Base-by-base conservation (phyloP, 2,888 invertebrate genomes). In the Nomada ruficornis region DNA sequence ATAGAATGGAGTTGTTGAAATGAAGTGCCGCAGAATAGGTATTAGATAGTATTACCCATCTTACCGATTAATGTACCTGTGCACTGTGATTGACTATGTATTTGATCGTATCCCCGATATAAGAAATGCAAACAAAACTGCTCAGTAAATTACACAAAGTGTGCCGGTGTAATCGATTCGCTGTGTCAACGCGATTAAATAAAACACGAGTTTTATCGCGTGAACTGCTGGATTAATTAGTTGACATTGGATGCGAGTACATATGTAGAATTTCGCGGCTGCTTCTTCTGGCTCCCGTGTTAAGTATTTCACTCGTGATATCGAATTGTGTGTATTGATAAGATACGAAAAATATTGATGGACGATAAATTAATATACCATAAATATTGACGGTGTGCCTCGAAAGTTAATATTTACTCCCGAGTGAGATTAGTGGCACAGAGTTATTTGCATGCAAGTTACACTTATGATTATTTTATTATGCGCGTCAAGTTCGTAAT, bases 111-210 rank as follows among this genome's bases (percentile, higher is more conserved):
- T 57, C 57, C 42, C 4, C 52, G 60, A 57, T 64, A 59, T 57
- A 57, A 77, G 64, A 72, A 77, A 72, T 72, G n/a, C 52, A 77
- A 65, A 65, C 65, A 65, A 72, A 72, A 7, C 36, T 36, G 64
- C 42, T 11, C 59, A 52, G 13, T 65, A 65, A 77, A 77, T 65
- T 72, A 64, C 64, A 44, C 64, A 23, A 59, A 65, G 59, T 50
- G 50, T 59, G 42, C 64, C 36, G 13, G 9, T 23, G 18, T 42
- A 50, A 44, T 77, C 72, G 72, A 77, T 59, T 59, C 29, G 36
- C 55, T 52, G 42, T 26, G 64, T 63, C 52, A 59, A 65, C 72
- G 44, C 10, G 64, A 72, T 64, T 64, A 65, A 72, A 72, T 77
- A 72, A 72, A 72, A 55, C 52, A 44, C n/a, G 18, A 50, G n/a